Evolutionary conservation across 2,113 vertebrate species (phyloP), one percentile per base, ranked within the genome.

Genomic region (Zeus faber): DNA sequence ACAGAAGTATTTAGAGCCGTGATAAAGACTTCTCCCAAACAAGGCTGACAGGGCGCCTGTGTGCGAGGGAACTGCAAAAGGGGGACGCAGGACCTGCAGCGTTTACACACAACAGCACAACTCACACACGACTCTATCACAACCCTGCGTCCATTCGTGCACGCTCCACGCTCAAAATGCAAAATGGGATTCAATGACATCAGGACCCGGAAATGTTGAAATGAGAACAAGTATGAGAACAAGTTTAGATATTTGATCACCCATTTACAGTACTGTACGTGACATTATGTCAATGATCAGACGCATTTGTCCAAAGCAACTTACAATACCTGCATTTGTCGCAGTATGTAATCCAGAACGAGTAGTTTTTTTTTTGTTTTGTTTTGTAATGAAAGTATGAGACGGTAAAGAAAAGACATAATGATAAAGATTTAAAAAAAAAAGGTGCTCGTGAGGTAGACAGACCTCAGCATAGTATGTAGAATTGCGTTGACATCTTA

Each of bases 81-180:
- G 68, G 57, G 68, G 57, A 68, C 60, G 63, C 70, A 51, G 41
- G 39, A 70, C 59, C 65, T 69, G 67, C 74, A 53, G 31, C 53
- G 57, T 29, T 67, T 76, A 73, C 72, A 76, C 65, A 62, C 55
- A 51, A 74, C 31, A n/a, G n/a, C n/a, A n/a, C n/a, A n/a, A n/a
- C n/a, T n/a, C n/a, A n/a, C n/a, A n/a, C n/a, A n/a, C 61, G 69
- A 76, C 74, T 54, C 8, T 60, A 62, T 60, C 65, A 45, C 64
- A 71, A 54, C 50, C 56, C 58, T 68, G 54, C 46, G 63, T 63
- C 58, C 67, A 21, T 77, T 82, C 69, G 60, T 61, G 73, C 50
- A 29, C 57, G 22, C 73, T 75, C 53, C 55, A 65, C 53, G 10
- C 47, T 39, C n/a, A n/a, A n/a, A n/a, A 39, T 44, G 64, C 76